Conservation (phyloP, 2,888 invertebrate genomes). For the Tortrix viridana region DNA sequence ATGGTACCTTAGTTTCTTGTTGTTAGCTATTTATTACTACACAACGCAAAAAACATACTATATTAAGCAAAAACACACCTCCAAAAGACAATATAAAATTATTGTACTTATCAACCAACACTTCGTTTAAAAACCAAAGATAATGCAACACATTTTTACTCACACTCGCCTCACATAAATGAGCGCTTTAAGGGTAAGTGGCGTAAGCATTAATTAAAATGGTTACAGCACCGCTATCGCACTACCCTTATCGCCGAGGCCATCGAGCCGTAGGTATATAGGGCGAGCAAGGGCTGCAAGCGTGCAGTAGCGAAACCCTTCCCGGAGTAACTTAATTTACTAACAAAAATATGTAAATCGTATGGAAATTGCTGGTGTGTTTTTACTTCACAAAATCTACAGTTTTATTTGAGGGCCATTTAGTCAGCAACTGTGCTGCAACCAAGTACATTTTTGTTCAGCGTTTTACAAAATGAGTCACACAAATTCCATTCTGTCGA, state of each 20-base stretch:
- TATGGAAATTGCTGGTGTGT: constrained; percentile 37
- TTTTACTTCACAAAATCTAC: constrained; percentile 38
- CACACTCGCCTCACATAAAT: constrained; percentile 16
- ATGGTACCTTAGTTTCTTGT: no score
- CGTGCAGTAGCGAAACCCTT: constrained; percentile 33
- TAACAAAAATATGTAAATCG: constrained; percentile 38
- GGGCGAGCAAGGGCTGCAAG: constrained; percentile 30
- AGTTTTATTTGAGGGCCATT: constrained; percentile 32
- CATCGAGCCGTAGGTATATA: constrained; percentile 20
- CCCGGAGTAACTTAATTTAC: constrained; percentile 36
- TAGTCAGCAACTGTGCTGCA: constrained; percentile 11
- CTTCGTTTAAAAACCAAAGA: background rate
- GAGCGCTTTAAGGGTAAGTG: constrained; percentile 21
- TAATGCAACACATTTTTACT: constrained; percentile 6
- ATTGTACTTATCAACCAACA: background rate
- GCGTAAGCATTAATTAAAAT: constrained; percentile 36
- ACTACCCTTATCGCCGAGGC: constrained; percentile 28
- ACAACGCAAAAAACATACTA: no score
- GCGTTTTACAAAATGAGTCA: background rate
- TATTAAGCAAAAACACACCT: no score
- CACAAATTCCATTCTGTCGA: no score
- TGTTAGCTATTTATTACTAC: no score
- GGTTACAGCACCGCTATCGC: constrained; percentile 23
- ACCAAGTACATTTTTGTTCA: constrained; percentile 1
- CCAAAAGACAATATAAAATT: background rate